Conservation (phyloP, 2,888 invertebrate genomes). For the Drosophila meridionalis region DNA sequence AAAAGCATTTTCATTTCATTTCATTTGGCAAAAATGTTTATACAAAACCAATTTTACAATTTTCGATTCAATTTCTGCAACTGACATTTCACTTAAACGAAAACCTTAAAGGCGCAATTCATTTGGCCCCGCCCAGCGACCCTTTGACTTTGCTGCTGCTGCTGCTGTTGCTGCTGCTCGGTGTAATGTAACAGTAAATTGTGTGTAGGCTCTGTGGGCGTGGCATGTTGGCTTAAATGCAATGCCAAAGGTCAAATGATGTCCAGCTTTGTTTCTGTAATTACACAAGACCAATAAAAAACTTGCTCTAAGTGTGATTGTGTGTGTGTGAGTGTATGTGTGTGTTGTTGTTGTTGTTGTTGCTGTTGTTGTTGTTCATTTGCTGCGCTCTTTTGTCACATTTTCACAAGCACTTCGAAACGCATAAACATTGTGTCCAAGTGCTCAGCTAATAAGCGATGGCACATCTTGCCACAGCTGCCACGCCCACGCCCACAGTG, state of each 20-base stretch:
- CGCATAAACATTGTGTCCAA: constrained; percentile 53
- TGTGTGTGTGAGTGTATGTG: not conserved
- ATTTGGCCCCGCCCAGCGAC: constrained; percentile 37
- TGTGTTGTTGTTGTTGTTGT: not conserved
- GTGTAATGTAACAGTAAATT: constrained; percentile 25
- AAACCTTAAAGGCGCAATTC: constrained; percentile 84
- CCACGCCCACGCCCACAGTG: constrained; percentile 5
- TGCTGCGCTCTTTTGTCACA: constrained; percentile 21
- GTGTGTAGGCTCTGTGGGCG: constrained; percentile 26
- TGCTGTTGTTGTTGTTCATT: constrained; percentile 17
- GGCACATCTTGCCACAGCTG: constrained; percentile 46
- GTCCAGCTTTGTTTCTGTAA: constrained; percentile 33
- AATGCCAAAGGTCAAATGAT: constrained; percentile 40
- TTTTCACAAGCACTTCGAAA: constrained; percentile 56
- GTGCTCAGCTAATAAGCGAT: constrained; percentile 69
- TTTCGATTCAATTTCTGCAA: constrained; percentile 84
- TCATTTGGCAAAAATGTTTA: constrained; percentile 80
- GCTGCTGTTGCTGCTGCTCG: constrained; percentile 3
- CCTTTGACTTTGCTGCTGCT: constrained; percentile 47
- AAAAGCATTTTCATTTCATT: constrained; percentile 76
- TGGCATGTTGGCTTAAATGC: constrained; percentile 13
- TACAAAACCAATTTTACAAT: constrained; percentile 82
- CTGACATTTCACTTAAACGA: constrained; percentile 85
- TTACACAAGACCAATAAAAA: constrained; percentile 45
- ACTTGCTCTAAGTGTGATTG: constrained; percentile 11